A percentile compares a stretch with the other conserved stretches of the same genome.
Conservation (phyloP, 2,888 invertebrate genomes). For the Galeruca laticollis region DNA sequence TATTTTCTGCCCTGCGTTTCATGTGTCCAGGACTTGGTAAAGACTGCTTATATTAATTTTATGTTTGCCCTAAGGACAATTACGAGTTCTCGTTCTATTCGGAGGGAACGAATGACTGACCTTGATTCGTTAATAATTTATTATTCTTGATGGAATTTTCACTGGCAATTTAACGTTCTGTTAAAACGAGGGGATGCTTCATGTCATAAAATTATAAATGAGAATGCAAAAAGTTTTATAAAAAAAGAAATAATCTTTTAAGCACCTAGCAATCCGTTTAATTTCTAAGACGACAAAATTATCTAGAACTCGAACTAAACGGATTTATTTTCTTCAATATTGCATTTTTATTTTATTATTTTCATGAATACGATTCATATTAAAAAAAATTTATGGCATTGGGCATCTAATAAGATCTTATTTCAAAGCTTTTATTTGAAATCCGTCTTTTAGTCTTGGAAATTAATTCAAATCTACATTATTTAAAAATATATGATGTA, state of each 20-base stretch:
- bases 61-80: slow-evolving; percentile 35
- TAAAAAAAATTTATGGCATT: too few species aligned
- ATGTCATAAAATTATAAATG: slow-evolving; percentile 16
- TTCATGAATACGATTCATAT: too few species aligned
- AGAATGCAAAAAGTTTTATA: slow-evolving; percentile 7
- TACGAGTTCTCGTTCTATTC: slow-evolving; percentile 22
- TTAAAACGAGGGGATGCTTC: slow-evolving; percentile 22
- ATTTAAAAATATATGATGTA: too few species aligned
- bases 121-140: slow-evolving; percentile 37
- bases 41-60: slow-evolving; percentile 27
- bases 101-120: slow-evolving; percentile 28
- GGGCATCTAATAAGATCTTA: too few species aligned
- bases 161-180: slow-evolving; percentile 27
- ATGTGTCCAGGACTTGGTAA: slow-evolving; percentile 6
- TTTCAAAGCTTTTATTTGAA: too few species aligned
- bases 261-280: neutral
- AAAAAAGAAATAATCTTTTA: neutral
- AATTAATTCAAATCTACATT: too few species aligned
- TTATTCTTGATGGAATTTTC: slow-evolving; percentile 37
- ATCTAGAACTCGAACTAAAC: too few species aligned
- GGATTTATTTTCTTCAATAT: too few species aligned
- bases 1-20: slow-evolving; percentile 18
- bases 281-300: too few species aligned
- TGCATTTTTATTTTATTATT: too few species aligned
- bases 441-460: too few species aligned